Evolutionary conservation across 2,888 invertebrate species (phyloP), one percentile per base, ranked within the genome.

Genomic region (Campoplex capitator): DNA sequence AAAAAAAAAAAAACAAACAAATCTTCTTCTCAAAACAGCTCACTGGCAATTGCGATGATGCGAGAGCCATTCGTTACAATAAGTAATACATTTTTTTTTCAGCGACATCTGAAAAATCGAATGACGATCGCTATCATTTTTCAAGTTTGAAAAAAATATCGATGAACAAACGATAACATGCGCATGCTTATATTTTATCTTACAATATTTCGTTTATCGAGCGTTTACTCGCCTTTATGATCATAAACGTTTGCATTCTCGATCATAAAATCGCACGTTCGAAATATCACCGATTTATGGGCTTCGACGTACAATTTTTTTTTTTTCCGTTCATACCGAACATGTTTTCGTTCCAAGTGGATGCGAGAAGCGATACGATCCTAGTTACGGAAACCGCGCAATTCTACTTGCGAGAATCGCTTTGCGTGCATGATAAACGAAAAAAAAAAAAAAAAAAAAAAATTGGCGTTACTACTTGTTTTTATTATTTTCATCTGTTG

Each of bases 381-480:
- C 32, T 6, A 7, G 32, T 45, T 38, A 28, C 13, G 42, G 62
- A 48, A 42, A n/a, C 42, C 75, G 32, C 54, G 13, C 8, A 9
- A 48, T 48, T 62, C 18, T 13, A 76, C n/a, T 11, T 11, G n/a
- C 48, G 28, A 51, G n/a, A 65, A 32, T 28, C 54, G 65, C 56
- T 51, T 18, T 56, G 28, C 74, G 78, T 68, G 73, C 54, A 78
- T 84, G 79, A 13, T 42, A 71, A 51, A 58, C 58, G 56, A 71
- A 42, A 28, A 35, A 78, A 56, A 48, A 23, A 23, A 71, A 42
- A 28, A 35, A 78, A 56, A 48, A 23, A 23, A 23, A 23, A 23
- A 23, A 23, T 73, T n/a, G 18, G 35, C 13, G 48, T 65, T n/a
- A 86, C 83, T 87, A 79, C 88, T 67, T 67, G 71, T 70, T 90